These are phyloP conservation scores for Craseonycteris thonglongyai DNA, from an alignment of 2,113 vertebrate genomes.

Conservation along the genomic window DNA sequence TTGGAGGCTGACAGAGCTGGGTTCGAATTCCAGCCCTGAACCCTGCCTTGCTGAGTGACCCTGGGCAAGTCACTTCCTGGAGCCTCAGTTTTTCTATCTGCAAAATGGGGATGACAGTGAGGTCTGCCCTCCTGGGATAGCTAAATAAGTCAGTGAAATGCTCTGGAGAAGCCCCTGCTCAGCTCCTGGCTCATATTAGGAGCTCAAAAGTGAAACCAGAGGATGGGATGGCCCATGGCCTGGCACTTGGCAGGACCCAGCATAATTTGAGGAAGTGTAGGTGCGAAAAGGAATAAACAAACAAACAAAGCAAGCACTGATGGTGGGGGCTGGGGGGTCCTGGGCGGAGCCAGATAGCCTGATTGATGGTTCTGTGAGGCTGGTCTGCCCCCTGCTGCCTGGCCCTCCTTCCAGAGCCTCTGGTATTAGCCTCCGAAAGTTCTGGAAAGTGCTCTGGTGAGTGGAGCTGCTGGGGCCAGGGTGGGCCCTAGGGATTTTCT, in stretches of 20 bases:
- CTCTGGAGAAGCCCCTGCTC: background rate
- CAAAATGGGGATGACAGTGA: background rate
- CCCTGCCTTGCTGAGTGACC: background rate
- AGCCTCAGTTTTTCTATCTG: background rate
- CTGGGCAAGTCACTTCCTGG: background rate
- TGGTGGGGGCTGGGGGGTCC: background rate
- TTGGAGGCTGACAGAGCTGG: background rate
- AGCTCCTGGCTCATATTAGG: background rate
- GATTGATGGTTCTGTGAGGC: slow-evolving; percentile 17
- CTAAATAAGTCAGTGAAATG: background rate
- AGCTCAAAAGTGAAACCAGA: background rate
- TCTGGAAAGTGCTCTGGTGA: slow-evolving; percentile 43
- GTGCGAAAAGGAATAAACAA: background rate
- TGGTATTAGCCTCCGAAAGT: background rate
- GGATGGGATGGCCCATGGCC: background rate
- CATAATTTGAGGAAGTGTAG: background rate
- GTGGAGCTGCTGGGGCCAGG: background rate
- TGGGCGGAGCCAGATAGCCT: background rate
- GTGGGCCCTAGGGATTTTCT: background rate
- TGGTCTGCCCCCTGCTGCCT: slow-evolving; percentile 65
- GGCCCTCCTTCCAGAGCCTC: background rate
- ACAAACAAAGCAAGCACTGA: background rate
- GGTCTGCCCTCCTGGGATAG: background rate
- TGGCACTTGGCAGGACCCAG: background rate
- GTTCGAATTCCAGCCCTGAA: background rate